These are phyloP conservation scores for Gallinago solitaria DNA, from an alignment of 2,797 vertebrate genomes.

Conservation along the genomic window DNA sequence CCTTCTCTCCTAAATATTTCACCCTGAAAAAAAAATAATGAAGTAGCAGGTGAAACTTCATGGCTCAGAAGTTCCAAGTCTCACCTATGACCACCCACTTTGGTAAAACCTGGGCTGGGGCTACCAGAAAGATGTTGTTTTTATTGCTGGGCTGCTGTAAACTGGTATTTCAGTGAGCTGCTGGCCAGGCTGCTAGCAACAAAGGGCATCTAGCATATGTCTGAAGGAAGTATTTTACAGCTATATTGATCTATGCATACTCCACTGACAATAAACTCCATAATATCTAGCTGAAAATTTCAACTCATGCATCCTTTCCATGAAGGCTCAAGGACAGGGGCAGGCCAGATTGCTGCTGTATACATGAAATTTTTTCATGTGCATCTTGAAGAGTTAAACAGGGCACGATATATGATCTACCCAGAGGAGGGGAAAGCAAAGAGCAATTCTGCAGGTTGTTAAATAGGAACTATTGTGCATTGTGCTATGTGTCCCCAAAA, in stretches of 20 bases:
- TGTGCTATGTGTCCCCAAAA: not conserved
- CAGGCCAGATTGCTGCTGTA: not conserved
- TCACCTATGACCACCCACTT: not conserved
- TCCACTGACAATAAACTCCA: conserved; percentile 10
- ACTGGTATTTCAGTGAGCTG: not conserved
- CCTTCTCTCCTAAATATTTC: not conserved
- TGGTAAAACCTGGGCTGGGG: not conserved
- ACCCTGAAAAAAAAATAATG: not conserved
- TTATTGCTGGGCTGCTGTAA: not conserved
- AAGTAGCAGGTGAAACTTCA: not conserved
- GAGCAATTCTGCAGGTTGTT: not conserved
- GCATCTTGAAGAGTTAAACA: not conserved
- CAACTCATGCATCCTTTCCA: not conserved
- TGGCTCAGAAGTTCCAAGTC: not conserved
- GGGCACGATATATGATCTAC: rapidly evolving
- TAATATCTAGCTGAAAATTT: not conserved
- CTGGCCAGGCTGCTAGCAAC: not conserved
- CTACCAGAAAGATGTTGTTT: not conserved
- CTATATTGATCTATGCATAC: conserved; percentile 56
- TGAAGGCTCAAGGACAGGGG: conserved; percentile 34
- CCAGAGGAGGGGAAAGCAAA: not conserved
- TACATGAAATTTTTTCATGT: not conserved
- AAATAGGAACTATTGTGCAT: not conserved
- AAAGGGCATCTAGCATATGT: not conserved
- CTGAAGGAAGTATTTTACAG: not conserved